Percentiles rank a stretch among this genome's conserved stretches.
These are phyloP conservation scores for Mythimna albipuncta DNA, from an alignment of 2,888 invertebrate genomes.

Conservation along the genomic window DNA sequence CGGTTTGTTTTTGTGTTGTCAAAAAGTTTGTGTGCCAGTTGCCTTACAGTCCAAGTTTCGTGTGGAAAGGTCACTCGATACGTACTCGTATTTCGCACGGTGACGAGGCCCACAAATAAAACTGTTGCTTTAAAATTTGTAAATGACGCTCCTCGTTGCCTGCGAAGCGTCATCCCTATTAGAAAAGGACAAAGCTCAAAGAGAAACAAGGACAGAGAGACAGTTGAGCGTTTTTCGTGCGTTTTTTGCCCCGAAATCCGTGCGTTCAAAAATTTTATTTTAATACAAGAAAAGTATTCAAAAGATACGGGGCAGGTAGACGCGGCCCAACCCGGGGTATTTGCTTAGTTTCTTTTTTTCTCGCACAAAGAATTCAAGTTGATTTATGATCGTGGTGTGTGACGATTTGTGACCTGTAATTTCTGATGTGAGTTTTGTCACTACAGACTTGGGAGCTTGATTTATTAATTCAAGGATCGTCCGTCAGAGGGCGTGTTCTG, in stretches of 20 bases:
- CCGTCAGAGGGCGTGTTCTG: constrained; percentile 78
- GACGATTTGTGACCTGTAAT: constrained; percentile 90
- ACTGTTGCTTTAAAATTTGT: constrained; percentile 75
- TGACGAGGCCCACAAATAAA: constrained; percentile 65
- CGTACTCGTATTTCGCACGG: constrained; percentile 68
- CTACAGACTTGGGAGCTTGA: constrained; percentile 82
- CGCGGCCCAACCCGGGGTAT: constrained; percentile 80
- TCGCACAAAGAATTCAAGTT: constrained; percentile 86
- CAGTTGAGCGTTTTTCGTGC: constrained; percentile 87
- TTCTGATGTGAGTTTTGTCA: constrained; percentile 89
- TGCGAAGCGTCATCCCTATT: constrained; percentile 78
- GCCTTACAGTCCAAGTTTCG: constrained; percentile 52
- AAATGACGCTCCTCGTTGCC: constrained; percentile 78
- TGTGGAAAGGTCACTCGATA: constrained; percentile 57
- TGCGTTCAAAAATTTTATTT: constrained; percentile 89
- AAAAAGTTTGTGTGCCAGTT: constrained; percentile 64
- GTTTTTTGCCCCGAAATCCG: constrained; percentile 88
- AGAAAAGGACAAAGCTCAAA: constrained; percentile 72
- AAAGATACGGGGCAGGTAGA: constrained; percentile 90
- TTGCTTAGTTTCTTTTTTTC: constrained; percentile 87
- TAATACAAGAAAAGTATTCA: constrained; percentile 89
- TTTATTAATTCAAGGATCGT: constrained; percentile 85
- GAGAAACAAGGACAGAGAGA: constrained; percentile 72
- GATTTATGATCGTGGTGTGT: constrained; percentile 87
- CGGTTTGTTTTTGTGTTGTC: constrained; percentile 74